Conservation (phyloP, 2,888 invertebrate species). For the Zaprionus bogoriensis region DNA sequence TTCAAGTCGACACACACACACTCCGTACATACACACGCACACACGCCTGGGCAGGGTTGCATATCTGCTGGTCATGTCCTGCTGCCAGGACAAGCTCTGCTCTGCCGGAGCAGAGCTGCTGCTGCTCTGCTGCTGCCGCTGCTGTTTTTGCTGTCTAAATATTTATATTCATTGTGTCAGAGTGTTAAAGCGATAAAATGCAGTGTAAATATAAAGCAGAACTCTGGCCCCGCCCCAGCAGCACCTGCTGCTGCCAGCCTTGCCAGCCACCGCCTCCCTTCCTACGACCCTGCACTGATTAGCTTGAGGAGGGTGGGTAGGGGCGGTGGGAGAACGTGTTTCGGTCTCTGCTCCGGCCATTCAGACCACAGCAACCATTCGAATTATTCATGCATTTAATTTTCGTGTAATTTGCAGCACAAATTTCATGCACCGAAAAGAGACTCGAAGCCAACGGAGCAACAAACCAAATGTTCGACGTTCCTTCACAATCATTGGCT, state of each 20-base stretch:
- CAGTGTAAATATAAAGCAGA: conserved; percentile 74
- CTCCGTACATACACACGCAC: conserved; percentile 5
- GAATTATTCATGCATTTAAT: conserved; percentile 78
- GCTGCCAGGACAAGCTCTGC: conserved; percentile 38
- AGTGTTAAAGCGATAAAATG: conserved; percentile 78
- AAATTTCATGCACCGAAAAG: conserved; percentile 61
- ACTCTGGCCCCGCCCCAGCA: conserved; percentile 5
- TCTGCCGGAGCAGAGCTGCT: conserved; percentile 13
- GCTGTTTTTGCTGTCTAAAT: conserved; percentile 79
- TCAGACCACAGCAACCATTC: conserved; percentile 76
- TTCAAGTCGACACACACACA: conserved; percentile 49
- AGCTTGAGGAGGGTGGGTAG: conserved; percentile 24
- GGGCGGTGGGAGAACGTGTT: conserved; percentile 3
- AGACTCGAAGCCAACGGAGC: conserved; percentile 53
- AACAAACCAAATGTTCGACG: conserved; percentile 63
- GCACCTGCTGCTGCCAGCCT: no score
- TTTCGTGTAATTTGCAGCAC: conserved; percentile 75
- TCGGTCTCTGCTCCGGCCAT: conserved; percentile 44
- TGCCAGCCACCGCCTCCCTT: conserved; percentile 1
- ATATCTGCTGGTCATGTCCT: conserved; percentile 67
- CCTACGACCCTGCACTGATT: conserved; percentile 44
- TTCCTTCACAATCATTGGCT: conserved; percentile 63
- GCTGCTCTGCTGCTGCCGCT: conserved; percentile 38
- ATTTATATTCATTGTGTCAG: conserved; percentile 78
- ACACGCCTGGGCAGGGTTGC: conserved; percentile 10